Evolutionary conservation across 2,888 invertebrate species (phyloP), one percentile per base, ranked within the genome.

Genomic region (Macrosiphum euphorbiae): DNA sequence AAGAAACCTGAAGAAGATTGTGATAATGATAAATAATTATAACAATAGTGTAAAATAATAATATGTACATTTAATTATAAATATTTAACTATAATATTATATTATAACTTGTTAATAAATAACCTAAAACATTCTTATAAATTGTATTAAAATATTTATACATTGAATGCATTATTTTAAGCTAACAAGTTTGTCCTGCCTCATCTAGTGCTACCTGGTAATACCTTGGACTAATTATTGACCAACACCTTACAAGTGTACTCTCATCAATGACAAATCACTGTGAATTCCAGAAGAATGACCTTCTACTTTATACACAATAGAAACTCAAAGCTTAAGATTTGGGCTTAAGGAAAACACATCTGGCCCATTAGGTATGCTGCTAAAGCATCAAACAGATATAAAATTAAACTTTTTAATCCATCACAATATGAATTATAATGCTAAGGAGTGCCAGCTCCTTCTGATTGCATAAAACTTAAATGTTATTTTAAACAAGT

Each of bases 1-100:
- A 85, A 89, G 44, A 89, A 85, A 90, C 35, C 90, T 28, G 90
- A 90, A 85, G 93, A 94, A 90, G 67, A 88, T 67, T 20, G 35
- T 61, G 61, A 94, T 5, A 47, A 93, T 85, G 52, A 58, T 92
- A 41, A 67, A 41, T 92, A 78, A 88, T 78, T 78, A 1, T 52
- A 92, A 87, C 41, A 0, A 35, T 44, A 67, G 11, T 52, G 0
- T n/a, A n/a, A 20, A 41, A 67, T 10, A 20, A n/a, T 10, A 41
- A 67, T 10, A 20, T 55, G 2, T 52, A 24, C 1, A 44, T 52
- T 8, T 26, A 50, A 24, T 1, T 88, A 88, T 67, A 50, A 50
- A 61, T 61, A 87, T 87, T 91, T 52, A 67, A 84, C 11, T 61
- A 88, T 44, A 88, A 88, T 44, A 88, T 47, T 11, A 47, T 91